Base-by-base conservation (phyloP, 2,888 invertebrate genomes). In the Barypeithes pellucidus region DNA sequence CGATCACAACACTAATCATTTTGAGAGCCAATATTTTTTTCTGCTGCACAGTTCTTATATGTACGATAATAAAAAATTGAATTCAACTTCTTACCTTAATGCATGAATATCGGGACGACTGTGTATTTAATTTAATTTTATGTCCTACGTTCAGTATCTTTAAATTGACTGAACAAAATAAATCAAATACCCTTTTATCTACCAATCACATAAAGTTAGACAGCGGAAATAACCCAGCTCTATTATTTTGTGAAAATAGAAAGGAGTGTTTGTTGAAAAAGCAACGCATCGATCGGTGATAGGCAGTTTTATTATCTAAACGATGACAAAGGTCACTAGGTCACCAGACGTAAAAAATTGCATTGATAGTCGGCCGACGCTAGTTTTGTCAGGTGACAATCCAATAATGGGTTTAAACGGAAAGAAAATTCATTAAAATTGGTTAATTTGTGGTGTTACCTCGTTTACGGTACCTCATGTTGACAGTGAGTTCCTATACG, bases 241-340 rank as follows among this genome's bases (percentile, higher is more conserved):
- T 59, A 39, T 54, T 66, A 67, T 67, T 67, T 59, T 59, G 59
- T 45, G 45, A 18, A 67, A 67, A 67, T 18, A 59, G 59, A 57
- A 57, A 68, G 61, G 61, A 29, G 22, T 18, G 60, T 68, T 68
- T 61, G 61, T 61, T 68, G 68, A 47, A 68, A 68, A 68, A 61
- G 24, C 54, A 29, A n/a, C 52, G 24, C 52, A 33, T 67, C 67
- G 67, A 67, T 67, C 59, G 33, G 22, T 29, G 68, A 68, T 68
- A 47, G 68, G 54, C 47, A 20, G 22, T 60, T 68, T 68, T 68
- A 68, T 60, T 50, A 68, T 68, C 60, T 68, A 50, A 61, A 50
- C 24, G 61, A 52, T 47, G 61, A 68, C 68, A 68, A 68, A 68
- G 68, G 68, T 68, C 60, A 68, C 50, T 68, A 24, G 68, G 68